Evolutionary conservation across 2,797 vertebrate genomes (phyloP).

Genomic region (Pseudochirops corinnae): DNA sequence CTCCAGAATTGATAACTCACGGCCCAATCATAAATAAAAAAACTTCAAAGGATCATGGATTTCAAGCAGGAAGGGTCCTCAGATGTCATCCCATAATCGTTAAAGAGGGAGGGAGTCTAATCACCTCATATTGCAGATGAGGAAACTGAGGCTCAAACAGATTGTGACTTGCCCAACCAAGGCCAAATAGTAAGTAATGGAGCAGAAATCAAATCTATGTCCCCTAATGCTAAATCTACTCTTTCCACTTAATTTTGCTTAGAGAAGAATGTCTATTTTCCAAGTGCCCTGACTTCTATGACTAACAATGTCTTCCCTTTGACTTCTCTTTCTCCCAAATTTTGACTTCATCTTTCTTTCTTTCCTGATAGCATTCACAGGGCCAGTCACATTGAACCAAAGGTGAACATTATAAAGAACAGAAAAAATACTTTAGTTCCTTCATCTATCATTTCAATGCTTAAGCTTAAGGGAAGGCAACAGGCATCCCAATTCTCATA

Average conservation of each 20-base stretch:
- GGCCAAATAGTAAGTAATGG: background rate
- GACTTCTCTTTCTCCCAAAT: background rate
- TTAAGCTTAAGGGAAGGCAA: no score
- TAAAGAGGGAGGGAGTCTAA: background rate
- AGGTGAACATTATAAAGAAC: no score
- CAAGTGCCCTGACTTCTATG: background rate
- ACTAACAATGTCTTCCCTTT: no score
- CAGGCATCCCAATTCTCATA: no score
- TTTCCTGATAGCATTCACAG: no score
- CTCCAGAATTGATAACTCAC: background rate
- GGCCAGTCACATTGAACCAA: no score
- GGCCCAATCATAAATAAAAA: background rate
- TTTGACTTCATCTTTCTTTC: no score
- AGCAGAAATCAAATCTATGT: background rate
- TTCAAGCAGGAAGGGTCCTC: background rate
- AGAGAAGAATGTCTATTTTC: background rate
- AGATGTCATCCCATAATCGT: background rate
- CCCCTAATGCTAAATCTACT: background rate
- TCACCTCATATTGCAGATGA: background rate
- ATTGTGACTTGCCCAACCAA: background rate
- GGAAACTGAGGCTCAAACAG: background rate
- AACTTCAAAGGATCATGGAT: background rate
- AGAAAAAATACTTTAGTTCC: no score
- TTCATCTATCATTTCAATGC: no score
- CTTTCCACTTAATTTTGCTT: background rate